Evolutionary conservation across 2,113 vertebrate genomes (phyloP).

Genomic region (Pao palembangensis): DNA sequence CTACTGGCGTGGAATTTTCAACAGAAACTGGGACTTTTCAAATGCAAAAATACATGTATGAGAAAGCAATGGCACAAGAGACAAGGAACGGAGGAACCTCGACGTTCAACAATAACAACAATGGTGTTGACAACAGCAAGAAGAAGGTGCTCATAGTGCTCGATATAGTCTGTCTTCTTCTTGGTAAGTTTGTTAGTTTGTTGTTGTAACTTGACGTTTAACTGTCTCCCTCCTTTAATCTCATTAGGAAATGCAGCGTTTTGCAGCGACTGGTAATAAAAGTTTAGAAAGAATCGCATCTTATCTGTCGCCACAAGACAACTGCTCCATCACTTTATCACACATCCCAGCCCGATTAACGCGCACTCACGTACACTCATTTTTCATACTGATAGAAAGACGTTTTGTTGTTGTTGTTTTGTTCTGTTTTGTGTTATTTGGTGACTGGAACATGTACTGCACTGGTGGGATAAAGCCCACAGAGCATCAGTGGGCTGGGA

Average conservation of each 20-base stretch:
- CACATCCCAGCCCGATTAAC: background rate
- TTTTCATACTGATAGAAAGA: too few species aligned
- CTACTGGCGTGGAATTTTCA: conserved; percentile 58
- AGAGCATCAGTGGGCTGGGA: conserved; percentile 18
- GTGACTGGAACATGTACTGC: too few species aligned
- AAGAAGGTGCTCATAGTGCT: conserved; percentile 86
- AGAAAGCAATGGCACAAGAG: conserved; percentile 93
- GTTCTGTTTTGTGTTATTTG: too few species aligned
- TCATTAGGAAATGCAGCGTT: conserved; percentile 13
- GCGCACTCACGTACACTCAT: background rate
- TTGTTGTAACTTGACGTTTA: background rate
- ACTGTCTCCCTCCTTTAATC: background rate
- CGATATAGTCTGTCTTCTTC: conserved; percentile 90
- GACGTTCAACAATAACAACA: conserved; percentile 85
- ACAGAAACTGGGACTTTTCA: conserved; percentile 52
- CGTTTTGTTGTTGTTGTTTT: too few species aligned
- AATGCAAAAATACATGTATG: conserved; percentile 97
- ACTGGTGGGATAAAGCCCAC: conserved; percentile 8
- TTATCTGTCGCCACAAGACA: conserved; percentile 39
- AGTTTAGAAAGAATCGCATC: conserved; percentile 9
- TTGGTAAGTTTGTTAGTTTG: conserved; percentile 81
- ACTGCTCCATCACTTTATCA: conserved; percentile 46
- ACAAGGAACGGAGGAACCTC: conserved; percentile 91
- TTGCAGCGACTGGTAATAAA: conserved; percentile 28
- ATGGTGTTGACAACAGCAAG: conserved; percentile 79